phyloP scores from a whole-genome alignment of 2,113 vertebrate species.

The Caretta caretta region DNA sequence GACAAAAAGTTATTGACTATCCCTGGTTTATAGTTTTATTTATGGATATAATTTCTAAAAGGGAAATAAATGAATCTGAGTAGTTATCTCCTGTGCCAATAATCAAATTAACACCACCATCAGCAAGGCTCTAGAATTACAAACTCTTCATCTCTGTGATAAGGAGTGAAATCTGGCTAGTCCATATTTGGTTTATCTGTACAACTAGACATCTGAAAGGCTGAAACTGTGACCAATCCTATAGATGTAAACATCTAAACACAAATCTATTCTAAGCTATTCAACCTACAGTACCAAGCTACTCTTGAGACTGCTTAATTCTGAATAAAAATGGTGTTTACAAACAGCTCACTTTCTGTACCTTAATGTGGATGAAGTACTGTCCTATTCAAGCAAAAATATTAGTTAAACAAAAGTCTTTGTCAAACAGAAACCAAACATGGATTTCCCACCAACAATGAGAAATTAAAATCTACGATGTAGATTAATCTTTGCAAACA shows the following conservation, averaged over 20 bases:
- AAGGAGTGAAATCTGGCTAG: background rate
- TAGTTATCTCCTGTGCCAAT: background rate
- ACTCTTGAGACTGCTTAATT: background rate
- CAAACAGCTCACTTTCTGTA: constrained; percentile 7
- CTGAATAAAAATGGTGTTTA: background rate
- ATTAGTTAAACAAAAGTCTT: constrained; percentile 6
- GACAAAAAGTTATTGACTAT: background rate
- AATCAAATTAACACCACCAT: background rate
- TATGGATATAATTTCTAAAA: background rate
- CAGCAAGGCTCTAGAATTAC: background rate
- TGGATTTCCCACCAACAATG: constrained; percentile 26
- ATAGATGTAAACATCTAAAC: background rate
- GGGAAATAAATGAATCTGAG: background rate
- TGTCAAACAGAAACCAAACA: constrained; percentile 32
- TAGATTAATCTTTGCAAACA: constrained; percentile 56
- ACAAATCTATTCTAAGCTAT: background rate
- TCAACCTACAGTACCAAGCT: background rate
- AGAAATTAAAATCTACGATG: constrained; percentile 43
- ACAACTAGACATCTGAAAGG: background rate
- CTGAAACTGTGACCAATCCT: background rate
- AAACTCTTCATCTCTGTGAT: background rate
- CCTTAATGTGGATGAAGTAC: background rate
- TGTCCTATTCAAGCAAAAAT: constrained; percentile 30
- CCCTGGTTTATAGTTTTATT: background rate
- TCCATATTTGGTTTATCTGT: background rate